phyloP scores from a whole-genome alignment of 2,888 invertebrate genomes.

The Tenthredo amoena region DNA sequence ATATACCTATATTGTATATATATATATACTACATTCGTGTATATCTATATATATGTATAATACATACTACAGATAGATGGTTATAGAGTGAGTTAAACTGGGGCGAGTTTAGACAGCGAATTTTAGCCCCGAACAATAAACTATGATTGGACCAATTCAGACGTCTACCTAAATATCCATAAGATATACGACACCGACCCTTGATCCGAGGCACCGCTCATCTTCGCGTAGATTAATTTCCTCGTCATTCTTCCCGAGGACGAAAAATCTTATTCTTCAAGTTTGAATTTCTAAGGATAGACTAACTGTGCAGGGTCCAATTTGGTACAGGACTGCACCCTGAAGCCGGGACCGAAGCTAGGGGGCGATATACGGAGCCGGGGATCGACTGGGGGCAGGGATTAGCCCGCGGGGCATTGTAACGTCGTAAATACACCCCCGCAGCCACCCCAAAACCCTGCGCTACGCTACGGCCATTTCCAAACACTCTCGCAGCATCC shows the following conservation, averaged over 20 bases:
- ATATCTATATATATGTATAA: background rate
- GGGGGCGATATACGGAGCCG: conserved; percentile 31
- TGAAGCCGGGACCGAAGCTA: conserved; percentile 20
- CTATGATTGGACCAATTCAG: conserved; percentile 29
- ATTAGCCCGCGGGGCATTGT: conserved; percentile 77
- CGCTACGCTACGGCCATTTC: conserved; percentile 20
- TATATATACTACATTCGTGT: background rate
- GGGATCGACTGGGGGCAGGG: conserved; percentile 64
- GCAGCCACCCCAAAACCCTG: conserved; percentile 56
- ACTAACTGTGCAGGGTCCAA: conserved; percentile 2
- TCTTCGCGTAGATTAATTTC: background rate
- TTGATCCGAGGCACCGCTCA: background rate
- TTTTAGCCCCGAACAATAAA: conserved; percentile 28
- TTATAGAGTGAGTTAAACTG: background rate
- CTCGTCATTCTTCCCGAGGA: background rate
- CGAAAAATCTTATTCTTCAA: background rate
- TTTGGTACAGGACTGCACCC: conserved; percentile 13
- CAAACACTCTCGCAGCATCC: conserved; percentile 22
- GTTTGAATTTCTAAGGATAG: background rate
- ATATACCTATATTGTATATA: background rate
- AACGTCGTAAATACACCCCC: conserved; percentile 76
- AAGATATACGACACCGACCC: background rate
- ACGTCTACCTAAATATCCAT: background rate
- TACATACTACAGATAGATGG: background rate
- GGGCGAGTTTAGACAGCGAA: background rate